phyloP scores from a whole-genome alignment of 2,113 vertebrate species.

The Hippocampus zosterae region DNA sequence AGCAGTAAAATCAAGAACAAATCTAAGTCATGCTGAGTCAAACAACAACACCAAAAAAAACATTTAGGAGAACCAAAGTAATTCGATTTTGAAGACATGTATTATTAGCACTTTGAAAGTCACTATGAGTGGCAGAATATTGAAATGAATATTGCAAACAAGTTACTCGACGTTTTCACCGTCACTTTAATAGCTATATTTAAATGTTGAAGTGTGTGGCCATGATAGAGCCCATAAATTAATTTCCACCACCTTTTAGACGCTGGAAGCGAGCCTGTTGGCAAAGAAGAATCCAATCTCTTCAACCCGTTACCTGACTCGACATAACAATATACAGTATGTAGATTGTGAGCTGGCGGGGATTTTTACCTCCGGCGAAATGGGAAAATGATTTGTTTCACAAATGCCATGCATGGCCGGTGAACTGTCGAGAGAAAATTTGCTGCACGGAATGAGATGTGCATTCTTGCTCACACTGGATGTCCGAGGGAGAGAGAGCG shows the following conservation, averaged over 20 bases:
- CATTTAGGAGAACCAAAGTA: not conserved
- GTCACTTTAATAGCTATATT: slow-evolving; percentile 36
- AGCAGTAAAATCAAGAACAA: too few relatives aligned
- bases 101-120: not conserved
- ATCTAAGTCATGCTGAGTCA: too few relatives aligned
- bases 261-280: slow-evolving; percentile 38
- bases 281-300: slow-evolving; percentile 41
- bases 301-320: slow-evolving; percentile 30
- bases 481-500: not conserved
- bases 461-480: slow-evolving; percentile 10
- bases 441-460: not conserved
- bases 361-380: slow-evolving; percentile 18
- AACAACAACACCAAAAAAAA: not conserved
- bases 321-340: slow-evolving; percentile 1
- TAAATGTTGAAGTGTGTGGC: slow-evolving; percentile 21
- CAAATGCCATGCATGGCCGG: slow-evolving; percentile 24
- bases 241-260: slow-evolving; percentile 60
- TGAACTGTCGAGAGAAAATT: slow-evolving; percentile 19
- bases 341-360: slow-evolving; percentile 6
- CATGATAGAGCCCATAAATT: slow-evolving; percentile 28
- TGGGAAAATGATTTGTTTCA: slow-evolving; percentile 41
- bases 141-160: not conserved
- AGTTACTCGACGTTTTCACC: not conserved
- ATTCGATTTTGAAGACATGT: not conserved
- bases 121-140: not conserved